Conservation (phyloP, 2,888 invertebrate species). For the Poecilobothrus nobilitatus region DNA sequence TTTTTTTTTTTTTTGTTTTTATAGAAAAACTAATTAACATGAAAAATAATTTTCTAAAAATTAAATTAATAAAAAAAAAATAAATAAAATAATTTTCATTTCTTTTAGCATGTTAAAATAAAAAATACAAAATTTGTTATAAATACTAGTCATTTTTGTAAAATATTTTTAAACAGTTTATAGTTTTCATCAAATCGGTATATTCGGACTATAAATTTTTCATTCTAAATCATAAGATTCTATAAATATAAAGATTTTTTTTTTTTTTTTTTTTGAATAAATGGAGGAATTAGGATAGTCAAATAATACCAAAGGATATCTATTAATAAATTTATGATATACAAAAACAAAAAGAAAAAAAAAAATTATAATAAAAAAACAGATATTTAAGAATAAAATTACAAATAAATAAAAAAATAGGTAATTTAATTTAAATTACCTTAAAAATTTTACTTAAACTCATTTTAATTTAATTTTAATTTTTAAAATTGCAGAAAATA, state of each 20-base stretch:
- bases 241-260: too few relatives aligned
- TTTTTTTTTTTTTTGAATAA: too few relatives aligned
- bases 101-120: not conserved
- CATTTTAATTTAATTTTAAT: not conserved
- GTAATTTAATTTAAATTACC: too few relatives aligned
- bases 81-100: too few relatives aligned
- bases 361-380: not conserved
- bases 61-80: not conserved
- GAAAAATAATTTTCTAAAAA: not conserved
- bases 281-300: too few relatives aligned
- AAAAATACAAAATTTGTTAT: not conserved
- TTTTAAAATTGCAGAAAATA: not conserved
- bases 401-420: too few relatives aligned
- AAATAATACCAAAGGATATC: too few relatives aligned
- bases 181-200: not conserved
- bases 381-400: too few relatives aligned
- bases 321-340: not conserved
- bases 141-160: not conserved
- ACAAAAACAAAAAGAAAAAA: not conserved
- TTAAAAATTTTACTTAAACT: too few relatives aligned
- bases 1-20: not conserved
- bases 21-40: not conserved
- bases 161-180: constrained; percentile 6
- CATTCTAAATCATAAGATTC: too few relatives aligned
- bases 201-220: not conserved